Evolutionary conservation across 2,113 vertebrate genomes (phyloP).

Genomic region (Eptatretus burgeri): DNA sequence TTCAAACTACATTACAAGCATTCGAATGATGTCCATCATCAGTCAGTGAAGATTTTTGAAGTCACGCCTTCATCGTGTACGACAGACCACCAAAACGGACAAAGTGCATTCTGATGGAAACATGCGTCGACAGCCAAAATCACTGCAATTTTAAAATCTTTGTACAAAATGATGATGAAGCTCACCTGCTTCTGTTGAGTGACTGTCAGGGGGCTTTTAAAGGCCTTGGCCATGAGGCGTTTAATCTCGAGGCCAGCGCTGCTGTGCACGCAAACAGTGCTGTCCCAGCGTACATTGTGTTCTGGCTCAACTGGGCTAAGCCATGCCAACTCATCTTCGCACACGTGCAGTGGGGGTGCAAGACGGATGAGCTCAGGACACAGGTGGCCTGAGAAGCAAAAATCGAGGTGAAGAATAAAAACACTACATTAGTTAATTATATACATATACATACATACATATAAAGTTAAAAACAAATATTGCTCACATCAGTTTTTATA

Average conservation of each 20-base stretch:
- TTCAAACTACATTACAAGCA: too few relatives aligned
- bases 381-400: constrained; percentile 41
- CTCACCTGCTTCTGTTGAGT: constrained; percentile 64
- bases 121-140: too few relatives aligned
- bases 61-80: too few relatives aligned
- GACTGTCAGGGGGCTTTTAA: constrained; percentile 79
- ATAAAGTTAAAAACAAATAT: too few relatives aligned
- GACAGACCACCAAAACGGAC: too few relatives aligned
- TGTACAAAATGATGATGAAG: neutral
- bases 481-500: too few relatives aligned
- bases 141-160: neutral
- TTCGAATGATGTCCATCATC: too few relatives aligned
- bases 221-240: constrained; percentile 87
- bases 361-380: constrained; percentile 84
- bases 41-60: too few relatives aligned
- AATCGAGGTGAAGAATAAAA: neutral
- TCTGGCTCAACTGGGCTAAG: constrained; percentile 75
- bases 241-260: constrained; percentile 88
- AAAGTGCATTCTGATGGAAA: too few relatives aligned
- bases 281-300: constrained; percentile 68
- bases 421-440: too few relatives aligned
- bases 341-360: constrained; percentile 56
- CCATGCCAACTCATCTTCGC: constrained; percentile 82
- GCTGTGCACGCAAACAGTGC: constrained; percentile 82
- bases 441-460: too few relatives aligned